Conservation (phyloP, 2,888 invertebrate species). For the Mechanitis mazaeus region DNA sequence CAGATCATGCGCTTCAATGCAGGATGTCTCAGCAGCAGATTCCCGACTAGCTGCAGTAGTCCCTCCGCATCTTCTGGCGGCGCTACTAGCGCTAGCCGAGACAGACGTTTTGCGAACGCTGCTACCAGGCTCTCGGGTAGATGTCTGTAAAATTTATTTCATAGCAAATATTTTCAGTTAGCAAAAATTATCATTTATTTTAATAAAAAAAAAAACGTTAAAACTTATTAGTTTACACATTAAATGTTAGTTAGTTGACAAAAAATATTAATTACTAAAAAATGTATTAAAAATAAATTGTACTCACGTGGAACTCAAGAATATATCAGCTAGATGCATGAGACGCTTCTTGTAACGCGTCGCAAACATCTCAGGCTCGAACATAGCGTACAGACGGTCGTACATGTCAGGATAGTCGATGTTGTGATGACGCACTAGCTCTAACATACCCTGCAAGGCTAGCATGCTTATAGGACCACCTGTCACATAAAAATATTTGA, state of each 20-base stretch:
- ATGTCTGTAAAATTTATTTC: conserved; percentile 77
- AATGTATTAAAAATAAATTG: background rate
- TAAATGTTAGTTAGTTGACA: no score
- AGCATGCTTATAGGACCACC: conserved; percentile 92
- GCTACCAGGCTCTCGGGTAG: conserved; percentile 93
- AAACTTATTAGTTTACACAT: no score
- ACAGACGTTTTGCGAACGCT: conserved; percentile 93
- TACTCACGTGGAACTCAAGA: conserved; percentile 89
- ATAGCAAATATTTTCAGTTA: background rate
- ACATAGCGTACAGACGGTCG: conserved; percentile 95
- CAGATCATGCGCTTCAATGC: conserved; percentile 81
- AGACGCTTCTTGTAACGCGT: conserved; percentile 92
- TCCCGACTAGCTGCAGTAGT: conserved; percentile 88
- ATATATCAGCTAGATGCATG: conserved; percentile 91
- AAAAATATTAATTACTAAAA: no score
- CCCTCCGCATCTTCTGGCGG: conserved; percentile 86
- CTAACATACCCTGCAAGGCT: conserved; percentile 93
- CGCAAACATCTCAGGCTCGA: conserved; percentile 93
- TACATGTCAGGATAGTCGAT: conserved; percentile 97
- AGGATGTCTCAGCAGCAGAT: conserved; percentile 90
- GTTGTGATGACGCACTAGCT: conserved; percentile 92
- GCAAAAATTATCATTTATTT: background rate
- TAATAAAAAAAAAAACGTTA: background rate
- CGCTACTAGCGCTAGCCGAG: conserved; percentile 88
- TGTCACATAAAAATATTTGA: conserved; percentile 38